A percentile compares a stretch with the other conserved stretches of the same genome.
Evolutionary conservation across 2,113 vertebrate species (phyloP).

Genomic region (Hemiprocne comata): DNA sequence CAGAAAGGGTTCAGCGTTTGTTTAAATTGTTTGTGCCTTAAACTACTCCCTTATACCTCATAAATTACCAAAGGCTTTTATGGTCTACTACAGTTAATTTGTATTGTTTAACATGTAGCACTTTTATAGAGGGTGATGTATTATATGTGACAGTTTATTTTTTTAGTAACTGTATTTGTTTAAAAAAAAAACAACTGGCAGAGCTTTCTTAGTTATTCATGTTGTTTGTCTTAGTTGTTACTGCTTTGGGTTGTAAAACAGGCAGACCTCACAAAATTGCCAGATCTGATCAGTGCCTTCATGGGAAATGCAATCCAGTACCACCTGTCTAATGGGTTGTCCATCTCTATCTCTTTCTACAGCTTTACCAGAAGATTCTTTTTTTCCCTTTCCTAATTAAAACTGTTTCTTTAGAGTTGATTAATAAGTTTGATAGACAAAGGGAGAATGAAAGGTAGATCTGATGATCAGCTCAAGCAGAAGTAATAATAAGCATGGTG

Average conservation of each 20-base stretch:
- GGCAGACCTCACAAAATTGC: not conserved
- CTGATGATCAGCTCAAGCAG: not conserved
- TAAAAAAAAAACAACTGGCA: not conserved
- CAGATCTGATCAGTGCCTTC: not conserved
- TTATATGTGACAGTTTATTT: not conserved
- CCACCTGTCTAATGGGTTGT: not conserved
- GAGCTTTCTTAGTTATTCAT: not conserved
- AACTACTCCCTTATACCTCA: not conserved
- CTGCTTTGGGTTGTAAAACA: not conserved
- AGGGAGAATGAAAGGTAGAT: not conserved
- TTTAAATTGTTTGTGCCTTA: constrained; percentile 6
- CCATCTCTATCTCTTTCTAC: not conserved
- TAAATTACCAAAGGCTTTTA: constrained; percentile 5
- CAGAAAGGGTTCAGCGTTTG: not conserved
- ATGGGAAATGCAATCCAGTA: not conserved
- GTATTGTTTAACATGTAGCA: not conserved
- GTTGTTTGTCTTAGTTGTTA: not conserved
- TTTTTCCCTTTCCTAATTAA: not conserved
- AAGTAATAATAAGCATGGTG: not conserved
- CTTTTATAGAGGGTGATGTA: not conserved
- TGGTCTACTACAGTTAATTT: not conserved
- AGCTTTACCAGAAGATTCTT: not conserved
- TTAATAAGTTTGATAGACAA: not conserved
- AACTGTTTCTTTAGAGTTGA: not conserved
- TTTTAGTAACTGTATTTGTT: not conserved